phyloP scores from a whole-genome alignment of 1,140 invertebrate genomes.

The Chelonus insularis region DNA sequence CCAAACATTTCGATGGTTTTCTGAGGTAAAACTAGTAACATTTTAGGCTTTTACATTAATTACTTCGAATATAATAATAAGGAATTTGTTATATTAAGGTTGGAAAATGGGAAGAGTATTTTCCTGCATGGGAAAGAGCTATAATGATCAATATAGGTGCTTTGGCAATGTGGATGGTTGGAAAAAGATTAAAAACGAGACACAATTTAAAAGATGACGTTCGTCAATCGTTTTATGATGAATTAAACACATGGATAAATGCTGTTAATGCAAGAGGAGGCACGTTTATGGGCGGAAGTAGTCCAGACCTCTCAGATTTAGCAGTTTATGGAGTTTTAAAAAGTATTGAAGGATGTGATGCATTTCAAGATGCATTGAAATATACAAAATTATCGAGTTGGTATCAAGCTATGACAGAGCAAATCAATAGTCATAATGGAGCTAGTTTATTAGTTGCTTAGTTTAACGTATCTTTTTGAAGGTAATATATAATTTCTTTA shows the following conservation, averaged over 20 bases:
- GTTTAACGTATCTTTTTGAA: constrained; percentile 18
- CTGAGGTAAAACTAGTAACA: constrained; percentile 60
- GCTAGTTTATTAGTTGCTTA: constrained; percentile 36
- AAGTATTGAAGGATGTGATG: constrained; percentile 93
- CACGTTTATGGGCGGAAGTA: constrained; percentile 80
- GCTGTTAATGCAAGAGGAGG: constrained; percentile 72
- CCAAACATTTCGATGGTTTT: constrained; percentile 91
- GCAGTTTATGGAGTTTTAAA: constrained; percentile 91
- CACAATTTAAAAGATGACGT: constrained; percentile 88
- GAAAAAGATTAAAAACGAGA: constrained; percentile 84
- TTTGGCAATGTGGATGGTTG: constrained; percentile 90
- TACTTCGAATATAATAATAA: neutral
- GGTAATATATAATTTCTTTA: constrained; percentile 24
- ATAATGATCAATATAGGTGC: constrained; percentile 94
- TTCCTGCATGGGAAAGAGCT: constrained; percentile 80
- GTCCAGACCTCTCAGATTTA: constrained; percentile 91
- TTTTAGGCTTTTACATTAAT: neutral
- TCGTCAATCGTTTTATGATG: constrained; percentile 85
- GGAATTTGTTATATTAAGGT: constrained; percentile 59
- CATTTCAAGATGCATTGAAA: constrained; percentile 82
- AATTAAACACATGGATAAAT: constrained; percentile 79
- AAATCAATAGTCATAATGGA: constrained; percentile 60
- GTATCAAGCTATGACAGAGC: constrained; percentile 61
- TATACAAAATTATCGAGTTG: constrained; percentile 72
- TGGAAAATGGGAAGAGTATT: constrained; percentile 90